Conservation (phyloP, 2,113 vertebrate species). For the Apus apus region DNA sequence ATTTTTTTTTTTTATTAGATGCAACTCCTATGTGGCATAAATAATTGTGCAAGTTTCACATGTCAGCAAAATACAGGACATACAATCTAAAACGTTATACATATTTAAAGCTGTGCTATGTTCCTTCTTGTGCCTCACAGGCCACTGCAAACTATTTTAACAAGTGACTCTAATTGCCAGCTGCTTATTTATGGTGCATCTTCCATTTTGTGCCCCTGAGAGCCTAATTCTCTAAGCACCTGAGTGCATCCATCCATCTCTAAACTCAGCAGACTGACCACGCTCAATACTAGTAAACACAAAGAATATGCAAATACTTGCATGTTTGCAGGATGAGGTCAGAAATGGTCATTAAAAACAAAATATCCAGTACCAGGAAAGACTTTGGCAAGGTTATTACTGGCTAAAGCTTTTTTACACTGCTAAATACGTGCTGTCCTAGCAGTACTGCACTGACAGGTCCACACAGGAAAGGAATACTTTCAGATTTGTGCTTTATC, state of each 20-base stretch:
- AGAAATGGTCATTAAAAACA: neutral
- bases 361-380: neutral
- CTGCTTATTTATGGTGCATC: constrained; percentile 7
- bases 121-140: constrained; percentile 62
- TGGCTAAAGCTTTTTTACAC: neutral
- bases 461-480: neutral
- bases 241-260: neutral
- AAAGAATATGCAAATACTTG: neutral
- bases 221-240: neutral
- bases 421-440: neutral
- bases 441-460: neutral
- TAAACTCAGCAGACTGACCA: neutral
- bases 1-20: neutral
- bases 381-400: neutral
- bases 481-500: neutral
- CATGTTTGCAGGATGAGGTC: neutral
- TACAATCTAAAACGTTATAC: neutral
- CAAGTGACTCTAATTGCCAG: constrained; percentile 21
- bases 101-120: constrained; percentile 47
- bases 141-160: constrained; percentile 42
- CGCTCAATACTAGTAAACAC: neutral
- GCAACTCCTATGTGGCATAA: constrained; percentile 14
- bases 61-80: constrained; percentile 8
- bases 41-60: neutral
- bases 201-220: neutral